Base-by-base conservation (phyloP, 2,888 invertebrate species). In the Listrodromus nycthemerus region DNA sequence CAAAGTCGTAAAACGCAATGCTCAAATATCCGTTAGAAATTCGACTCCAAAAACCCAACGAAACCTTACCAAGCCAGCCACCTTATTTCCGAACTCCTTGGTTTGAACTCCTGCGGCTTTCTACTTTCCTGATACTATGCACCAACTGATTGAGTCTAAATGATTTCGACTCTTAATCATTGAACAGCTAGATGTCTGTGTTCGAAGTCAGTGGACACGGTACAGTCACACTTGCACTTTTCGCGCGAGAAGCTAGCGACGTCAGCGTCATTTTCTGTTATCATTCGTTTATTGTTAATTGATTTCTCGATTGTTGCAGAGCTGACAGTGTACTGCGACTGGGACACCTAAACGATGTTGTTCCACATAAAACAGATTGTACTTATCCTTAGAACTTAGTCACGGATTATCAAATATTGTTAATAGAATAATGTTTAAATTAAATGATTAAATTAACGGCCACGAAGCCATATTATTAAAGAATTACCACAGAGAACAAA, bases 71-170 rank as follows among this genome's bases (percentile, higher is more conserved):
- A 61, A 83, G 58, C 61, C 63, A 65, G 27, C 55, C 82, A 33
- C 65, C 75, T 76, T 73, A 66, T 76, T 80, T 76, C 83, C 73
- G 69, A 85, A 86, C 85, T 88, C 87, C 86, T 88, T 86, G 83
- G 76, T 70, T 85, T 74, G 30, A 87, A 88, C 88, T 85, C 84
- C 73, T 77, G 21, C 79, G 61, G 33, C 65, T 50, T 89, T 87
- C 89, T 91, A 88, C 84, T 91, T 77, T 66, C 91, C 91, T 90
- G 89, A 82, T 91, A 87, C 83, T 74, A 85, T 89, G 89, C 89
- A 88, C 89, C 90, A 88, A 89, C 90, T 91, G 91, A 91, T 91
- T 91, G 90, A 91, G 91, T 89, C 89, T 91, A 90, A 90, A 91
- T 91, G 91, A 91, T 90, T 90, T 89, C 88, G 88, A 87, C 88